A percentile compares a stretch with the other conserved stretches of the same genome.
These are phyloP conservation scores for Lophius americanus DNA, from an alignment of 2,797 vertebrate genomes.

Conservation along the genomic window DNA sequence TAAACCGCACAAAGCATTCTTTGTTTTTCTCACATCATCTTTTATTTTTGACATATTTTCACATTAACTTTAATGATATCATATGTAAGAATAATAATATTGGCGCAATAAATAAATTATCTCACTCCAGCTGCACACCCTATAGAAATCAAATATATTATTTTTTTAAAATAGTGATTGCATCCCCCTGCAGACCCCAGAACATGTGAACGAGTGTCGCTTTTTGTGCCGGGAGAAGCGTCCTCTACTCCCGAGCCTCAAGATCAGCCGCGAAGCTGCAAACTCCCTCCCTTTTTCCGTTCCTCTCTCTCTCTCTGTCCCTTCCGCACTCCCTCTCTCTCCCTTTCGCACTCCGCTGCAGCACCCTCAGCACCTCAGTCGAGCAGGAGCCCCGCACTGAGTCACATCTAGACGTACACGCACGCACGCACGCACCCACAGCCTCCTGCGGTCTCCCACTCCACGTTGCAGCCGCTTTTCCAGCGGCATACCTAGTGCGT, in stretches of 20 bases:
- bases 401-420: constrained; percentile 73
- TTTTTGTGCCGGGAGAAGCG: constrained; percentile 74
- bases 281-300: constrained; percentile 47
- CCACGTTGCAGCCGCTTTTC: constrained; percentile 71
- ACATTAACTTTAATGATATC: neutral
- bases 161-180: neutral
- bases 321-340: constrained; percentile 37
- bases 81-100: neutral
- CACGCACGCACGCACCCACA: constrained; percentile 37
- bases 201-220: constrained; percentile 51
- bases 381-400: constrained; percentile 79
- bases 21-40: constrained; percentile 11
- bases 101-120: neutral
- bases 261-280: constrained; percentile 64
- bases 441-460: constrained; percentile 80
- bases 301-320: constrained; percentile 12
- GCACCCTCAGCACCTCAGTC: constrained; percentile 75
- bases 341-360: constrained; percentile 72
- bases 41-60: neutral
- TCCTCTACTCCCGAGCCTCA: constrained; percentile 70
- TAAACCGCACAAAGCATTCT: constrained; percentile 50
- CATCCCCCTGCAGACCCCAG: constrained; percentile 49
- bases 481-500: constrained; percentile 73
- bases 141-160: constrained; percentile 1
- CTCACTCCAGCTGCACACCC: neutral